Percentiles rank a stretch among this genome's conserved stretches.
These are phyloP conservation scores for Lasiurus cinereus DNA, from an alignment of 2,113 vertebrate genomes.

Conservation along the genomic window DNA sequence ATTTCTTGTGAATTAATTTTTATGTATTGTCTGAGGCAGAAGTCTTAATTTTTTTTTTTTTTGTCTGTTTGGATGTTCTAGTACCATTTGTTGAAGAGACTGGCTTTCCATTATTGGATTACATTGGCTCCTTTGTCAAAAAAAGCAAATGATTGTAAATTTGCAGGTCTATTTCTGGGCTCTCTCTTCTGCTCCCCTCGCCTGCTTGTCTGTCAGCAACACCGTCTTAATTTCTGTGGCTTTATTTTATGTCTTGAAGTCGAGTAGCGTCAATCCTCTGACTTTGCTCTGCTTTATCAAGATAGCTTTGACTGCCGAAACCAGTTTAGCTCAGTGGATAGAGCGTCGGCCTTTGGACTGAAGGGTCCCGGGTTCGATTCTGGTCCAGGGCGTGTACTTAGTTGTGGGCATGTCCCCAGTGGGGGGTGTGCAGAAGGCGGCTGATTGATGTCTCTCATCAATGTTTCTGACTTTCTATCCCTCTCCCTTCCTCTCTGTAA, in stretches of 20 bases:
- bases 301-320: neutral
- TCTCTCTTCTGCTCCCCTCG: neutral
- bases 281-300: neutral
- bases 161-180: neutral
- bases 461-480: too few species aligned
- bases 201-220: neutral
- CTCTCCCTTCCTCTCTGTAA: too few species aligned
- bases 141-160: neutral
- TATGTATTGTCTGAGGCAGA: neutral
- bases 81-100: neutral
- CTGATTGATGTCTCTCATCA: too few species aligned
- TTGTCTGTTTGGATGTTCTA: neutral
- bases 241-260: neutral
- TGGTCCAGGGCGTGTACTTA: too few species aligned
- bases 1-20: neutral
- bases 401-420: too few species aligned
- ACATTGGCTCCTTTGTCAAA: neutral
- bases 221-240: neutral
- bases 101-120: neutral
- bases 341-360: too few species aligned
- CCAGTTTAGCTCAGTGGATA: too few species aligned
- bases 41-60: neutral
- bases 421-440: too few species aligned
- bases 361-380: too few species aligned
- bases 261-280: neutral